Conservation (phyloP, 2,888 invertebrate species). For the Stenchaetothrips biformis region DNA sequence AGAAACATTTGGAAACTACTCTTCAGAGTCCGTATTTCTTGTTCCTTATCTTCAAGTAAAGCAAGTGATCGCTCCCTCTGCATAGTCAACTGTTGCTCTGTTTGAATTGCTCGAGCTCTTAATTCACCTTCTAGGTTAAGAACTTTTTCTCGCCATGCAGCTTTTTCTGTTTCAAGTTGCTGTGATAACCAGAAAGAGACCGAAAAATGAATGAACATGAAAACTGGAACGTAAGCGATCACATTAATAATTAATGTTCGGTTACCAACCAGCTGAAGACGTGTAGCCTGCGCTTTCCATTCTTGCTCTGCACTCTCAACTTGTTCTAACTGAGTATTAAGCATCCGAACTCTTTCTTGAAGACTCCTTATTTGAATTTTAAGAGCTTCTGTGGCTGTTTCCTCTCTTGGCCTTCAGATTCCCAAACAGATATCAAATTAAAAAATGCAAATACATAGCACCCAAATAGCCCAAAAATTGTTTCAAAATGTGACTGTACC, state of each 20-base stretch:
- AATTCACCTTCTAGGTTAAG: slow-evolving; percentile 49
- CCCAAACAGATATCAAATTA: not conserved
- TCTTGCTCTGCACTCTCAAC: slow-evolving; percentile 57
- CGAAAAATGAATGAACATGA: slow-evolving; percentile 41
- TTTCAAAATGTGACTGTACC: not conserved
- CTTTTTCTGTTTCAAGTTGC: slow-evolving; percentile 35
- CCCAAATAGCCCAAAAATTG: not conserved
- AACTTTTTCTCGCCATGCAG: slow-evolving; percentile 36
- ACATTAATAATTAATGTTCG: not conserved
- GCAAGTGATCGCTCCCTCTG: slow-evolving; percentile 74
- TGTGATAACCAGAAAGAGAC: slow-evolving; percentile 22
- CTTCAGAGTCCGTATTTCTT: slow-evolving; percentile 59
- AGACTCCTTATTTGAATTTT: slow-evolving; percentile 59
- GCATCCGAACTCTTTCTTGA: slow-evolving; percentile 60
- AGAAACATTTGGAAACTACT: slow-evolving; percentile 53
- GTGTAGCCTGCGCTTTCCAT: slow-evolving; percentile 48
- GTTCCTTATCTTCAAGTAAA: slow-evolving; percentile 75
- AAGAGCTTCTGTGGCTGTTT: slow-evolving; percentile 42
- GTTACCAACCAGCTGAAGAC: slow-evolving; percentile 48
- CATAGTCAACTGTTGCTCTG: slow-evolving; percentile 70
- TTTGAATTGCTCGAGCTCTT: slow-evolving; percentile 51
- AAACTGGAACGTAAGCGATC: not conserved
- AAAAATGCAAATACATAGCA: too few relatives aligned
- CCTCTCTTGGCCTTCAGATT: slow-evolving; percentile 34
- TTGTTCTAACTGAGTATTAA: slow-evolving; percentile 58